Percentiles rank a stretch among this genome's conserved stretches.
phyloP scores from a whole-genome alignment of 2,888 invertebrate species.

The Diaphora mendica region DNA sequence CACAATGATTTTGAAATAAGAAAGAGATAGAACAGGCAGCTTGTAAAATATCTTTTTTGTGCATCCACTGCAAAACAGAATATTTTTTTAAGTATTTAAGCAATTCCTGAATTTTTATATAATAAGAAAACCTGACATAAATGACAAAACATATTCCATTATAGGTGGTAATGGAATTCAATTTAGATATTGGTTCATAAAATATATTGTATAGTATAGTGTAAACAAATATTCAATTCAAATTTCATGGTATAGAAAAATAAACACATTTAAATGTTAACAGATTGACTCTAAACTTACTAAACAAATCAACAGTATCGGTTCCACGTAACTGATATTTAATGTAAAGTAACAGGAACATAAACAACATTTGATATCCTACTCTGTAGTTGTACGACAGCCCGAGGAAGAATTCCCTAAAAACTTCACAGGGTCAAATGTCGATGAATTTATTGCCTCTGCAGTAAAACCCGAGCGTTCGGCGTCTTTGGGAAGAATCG shows the following conservation, averaged over 20 bases:
- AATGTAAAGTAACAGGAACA: constrained; percentile 46
- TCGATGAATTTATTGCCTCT: constrained; percentile 86
- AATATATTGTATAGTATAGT: not conserved
- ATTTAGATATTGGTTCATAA: not conserved
- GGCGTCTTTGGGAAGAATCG: constrained; percentile 83
- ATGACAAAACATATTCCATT: not conserved
- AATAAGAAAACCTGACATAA: not conserved
- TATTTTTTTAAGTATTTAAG: no score
- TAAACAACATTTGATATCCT: constrained; percentile 55
- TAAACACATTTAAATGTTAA: constrained; percentile 33
- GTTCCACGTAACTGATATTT: constrained; percentile 51
- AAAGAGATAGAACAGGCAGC: constrained; percentile 3
- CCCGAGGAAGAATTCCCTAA: constrained; percentile 82
- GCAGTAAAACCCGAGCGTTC: constrained; percentile 81
- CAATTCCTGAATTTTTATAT: not conserved
- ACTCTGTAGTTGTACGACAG: constrained; percentile 72
- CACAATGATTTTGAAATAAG: constrained; percentile 49
- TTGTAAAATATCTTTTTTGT: not conserved
- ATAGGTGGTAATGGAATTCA: not conserved
- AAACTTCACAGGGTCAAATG: constrained; percentile 82
- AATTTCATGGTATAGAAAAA: constrained; percentile 27
- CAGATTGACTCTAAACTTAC: constrained; percentile 35
- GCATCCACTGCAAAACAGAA: not conserved
- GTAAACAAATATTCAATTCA: constrained; percentile 18
- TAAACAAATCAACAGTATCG: constrained; percentile 45